Conservation (phyloP, 2,888 invertebrate genomes). For the Malthinus flaveolus region DNA sequence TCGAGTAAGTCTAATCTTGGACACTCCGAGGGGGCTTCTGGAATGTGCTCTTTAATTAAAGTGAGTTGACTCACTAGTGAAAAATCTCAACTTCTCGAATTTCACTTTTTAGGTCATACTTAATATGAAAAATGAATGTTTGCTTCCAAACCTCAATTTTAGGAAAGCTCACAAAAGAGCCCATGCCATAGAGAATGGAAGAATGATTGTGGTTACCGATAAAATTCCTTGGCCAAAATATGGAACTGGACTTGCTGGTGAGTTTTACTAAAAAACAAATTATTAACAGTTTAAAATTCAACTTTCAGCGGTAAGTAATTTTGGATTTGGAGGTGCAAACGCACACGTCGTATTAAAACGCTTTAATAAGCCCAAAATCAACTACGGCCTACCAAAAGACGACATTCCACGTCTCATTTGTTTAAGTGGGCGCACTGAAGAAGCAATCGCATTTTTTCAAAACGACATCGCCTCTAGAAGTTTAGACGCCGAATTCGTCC, state of each 20-base stretch:
- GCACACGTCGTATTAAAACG: constrained; percentile 71
- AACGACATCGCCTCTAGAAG: constrained; percentile 64
- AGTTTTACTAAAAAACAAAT: not conserved
- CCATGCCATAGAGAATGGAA: constrained; percentile 63
- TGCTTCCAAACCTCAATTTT: constrained; percentile 88
- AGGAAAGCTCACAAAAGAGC: constrained; percentile 56
- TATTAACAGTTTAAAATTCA: constrained; percentile 37
- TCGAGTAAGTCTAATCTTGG: constrained; percentile 95
- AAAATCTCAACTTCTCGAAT: not conserved
- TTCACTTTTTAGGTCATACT: constrained; percentile 56
- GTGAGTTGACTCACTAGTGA: not conserved
- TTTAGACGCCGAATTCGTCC: constrained; percentile 62
- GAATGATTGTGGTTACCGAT: constrained; percentile 74
- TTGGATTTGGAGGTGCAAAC: constrained; percentile 93
- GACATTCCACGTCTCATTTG: constrained; percentile 73
- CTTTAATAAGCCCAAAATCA: constrained; percentile 63
- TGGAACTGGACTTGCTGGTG: constrained; percentile 8
- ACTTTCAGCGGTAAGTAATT: constrained; percentile 78
- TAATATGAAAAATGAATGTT: constrained; percentile 76
- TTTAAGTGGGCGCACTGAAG: constrained; percentile 79
- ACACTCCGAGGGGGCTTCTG: constrained; percentile 86
- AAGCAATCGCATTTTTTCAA: constrained; percentile 68
- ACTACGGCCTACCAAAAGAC: constrained; percentile 62
- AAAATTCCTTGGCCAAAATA: constrained; percentile 62
- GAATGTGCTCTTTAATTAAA: constrained; percentile 54